Conservation (phyloP, 2,797 vertebrate species). For the Podarcis siculus region DNA sequence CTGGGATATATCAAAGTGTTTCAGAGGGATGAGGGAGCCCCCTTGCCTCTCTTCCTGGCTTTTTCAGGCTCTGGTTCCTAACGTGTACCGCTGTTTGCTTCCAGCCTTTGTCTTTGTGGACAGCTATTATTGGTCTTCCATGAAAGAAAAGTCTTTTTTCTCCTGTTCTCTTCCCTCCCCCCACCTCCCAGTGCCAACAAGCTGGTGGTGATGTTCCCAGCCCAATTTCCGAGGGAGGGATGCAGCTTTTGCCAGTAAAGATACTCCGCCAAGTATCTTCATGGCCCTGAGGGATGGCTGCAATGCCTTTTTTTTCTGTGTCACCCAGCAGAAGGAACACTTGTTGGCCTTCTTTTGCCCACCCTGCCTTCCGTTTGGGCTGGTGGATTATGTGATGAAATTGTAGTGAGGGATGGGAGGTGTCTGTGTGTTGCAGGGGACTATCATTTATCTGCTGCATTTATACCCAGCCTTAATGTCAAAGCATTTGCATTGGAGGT, state of each 20-base stretch:
- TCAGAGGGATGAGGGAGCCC: background rate
- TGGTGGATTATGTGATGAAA: background rate
- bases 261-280: background rate
- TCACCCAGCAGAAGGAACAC: no score
- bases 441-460: no score
- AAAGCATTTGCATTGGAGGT: background rate
- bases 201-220: background rate
- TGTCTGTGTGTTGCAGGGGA: no score
- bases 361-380: background rate
- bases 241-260: background rate
- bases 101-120: background rate
- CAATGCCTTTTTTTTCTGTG: background rate
- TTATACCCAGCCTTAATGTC: background rate
- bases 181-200: background rate
- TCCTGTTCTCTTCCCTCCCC: no score
- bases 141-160: background rate
- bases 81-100: background rate
- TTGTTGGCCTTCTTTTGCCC: background rate
- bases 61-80: background rate
- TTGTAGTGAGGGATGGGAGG: background rate
- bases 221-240: background rate
- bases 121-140: background rate
- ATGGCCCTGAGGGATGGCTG: background rate
- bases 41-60: background rate
- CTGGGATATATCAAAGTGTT: background rate